Conservation (phyloP, 1,140 invertebrate species). For the Homalodisca vitripennis region DNA sequence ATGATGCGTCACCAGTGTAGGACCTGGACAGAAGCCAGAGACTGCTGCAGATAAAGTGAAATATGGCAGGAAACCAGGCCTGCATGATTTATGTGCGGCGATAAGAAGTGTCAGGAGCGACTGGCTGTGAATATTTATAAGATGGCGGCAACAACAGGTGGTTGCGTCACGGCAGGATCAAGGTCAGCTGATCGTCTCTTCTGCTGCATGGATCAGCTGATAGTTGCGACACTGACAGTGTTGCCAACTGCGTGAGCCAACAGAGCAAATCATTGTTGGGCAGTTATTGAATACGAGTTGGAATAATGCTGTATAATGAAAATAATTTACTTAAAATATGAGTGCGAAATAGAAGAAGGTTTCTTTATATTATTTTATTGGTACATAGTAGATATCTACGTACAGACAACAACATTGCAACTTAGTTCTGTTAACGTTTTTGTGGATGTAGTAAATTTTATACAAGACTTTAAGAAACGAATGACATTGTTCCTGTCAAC, state of each 20-base stretch:
- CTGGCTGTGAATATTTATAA: not conserved
- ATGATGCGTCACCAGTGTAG: not conserved
- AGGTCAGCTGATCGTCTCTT: not conserved
- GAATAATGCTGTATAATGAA: too few species aligned
- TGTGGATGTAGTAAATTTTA: too few species aligned
- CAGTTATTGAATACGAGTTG: too few species aligned
- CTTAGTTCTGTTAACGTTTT: too few species aligned
- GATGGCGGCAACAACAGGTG: not conserved
- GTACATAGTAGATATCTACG: too few species aligned
- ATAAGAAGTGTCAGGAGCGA: not conserved
- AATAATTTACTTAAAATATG: too few species aligned
- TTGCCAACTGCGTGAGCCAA: not conserved
- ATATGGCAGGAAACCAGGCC: not conserved
- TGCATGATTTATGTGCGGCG: not conserved
- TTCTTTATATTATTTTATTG: too few species aligned
- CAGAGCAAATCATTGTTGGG: too few species aligned
- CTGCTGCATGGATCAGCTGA: not conserved
- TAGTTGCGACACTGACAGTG: not conserved
- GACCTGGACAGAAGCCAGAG: not conserved
- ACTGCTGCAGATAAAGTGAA: not conserved
- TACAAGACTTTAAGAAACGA: too few species aligned
- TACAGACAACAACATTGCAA: too few species aligned
- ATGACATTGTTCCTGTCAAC: too few species aligned
- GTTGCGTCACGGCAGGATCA: not conserved
- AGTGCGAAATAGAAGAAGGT: too few species aligned